Conservation (phyloP, 2,797 vertebrate species). For the Etheostoma nigrum region DNA sequence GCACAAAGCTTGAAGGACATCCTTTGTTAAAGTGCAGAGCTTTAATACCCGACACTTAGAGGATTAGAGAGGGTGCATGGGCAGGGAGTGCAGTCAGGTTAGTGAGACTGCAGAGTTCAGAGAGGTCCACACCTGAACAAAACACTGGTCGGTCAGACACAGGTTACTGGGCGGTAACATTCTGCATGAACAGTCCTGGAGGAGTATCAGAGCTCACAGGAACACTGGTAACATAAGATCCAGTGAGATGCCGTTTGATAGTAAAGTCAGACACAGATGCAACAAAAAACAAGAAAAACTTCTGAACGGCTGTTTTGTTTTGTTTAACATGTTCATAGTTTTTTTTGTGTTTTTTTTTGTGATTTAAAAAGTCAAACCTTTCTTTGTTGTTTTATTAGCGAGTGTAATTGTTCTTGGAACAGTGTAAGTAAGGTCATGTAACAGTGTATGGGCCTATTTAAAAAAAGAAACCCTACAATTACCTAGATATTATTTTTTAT, state of each 20-base stretch:
- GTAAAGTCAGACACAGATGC: slow-evolving; percentile 13
- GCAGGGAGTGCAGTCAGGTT: slow-evolving; percentile 57
- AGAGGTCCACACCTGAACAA: slow-evolving; percentile 65
- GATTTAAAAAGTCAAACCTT: not conserved
- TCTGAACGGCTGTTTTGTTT: not conserved
- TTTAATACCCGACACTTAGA: slow-evolving; percentile 64
- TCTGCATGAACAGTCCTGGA: slow-evolving; percentile 38
- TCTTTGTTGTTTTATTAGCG: too few relatives aligned
- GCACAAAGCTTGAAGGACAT: slow-evolving; percentile 66
- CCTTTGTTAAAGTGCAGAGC: slow-evolving; percentile 66
- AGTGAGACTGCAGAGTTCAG: slow-evolving; percentile 63
- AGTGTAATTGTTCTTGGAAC: not conserved
- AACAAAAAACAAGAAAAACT: not conserved
- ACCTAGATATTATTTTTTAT: not conserved
- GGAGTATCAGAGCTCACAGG: slow-evolving; percentile 50
- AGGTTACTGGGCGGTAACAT: slow-evolving; percentile 54
- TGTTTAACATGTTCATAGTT: not conserved
- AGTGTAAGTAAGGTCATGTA: not conserved
- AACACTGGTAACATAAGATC: slow-evolving; percentile 38
- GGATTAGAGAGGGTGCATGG: slow-evolving; percentile 62
- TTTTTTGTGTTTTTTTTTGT: not conserved
- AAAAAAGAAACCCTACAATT: not conserved
- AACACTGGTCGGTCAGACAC: slow-evolving; percentile 61
- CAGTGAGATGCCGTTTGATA: slow-evolving; percentile 35
- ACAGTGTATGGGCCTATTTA: not conserved